phyloP scores from a whole-genome alignment of 2,797 vertebrate genomes.

The Taeniopygia guttata region DNA sequence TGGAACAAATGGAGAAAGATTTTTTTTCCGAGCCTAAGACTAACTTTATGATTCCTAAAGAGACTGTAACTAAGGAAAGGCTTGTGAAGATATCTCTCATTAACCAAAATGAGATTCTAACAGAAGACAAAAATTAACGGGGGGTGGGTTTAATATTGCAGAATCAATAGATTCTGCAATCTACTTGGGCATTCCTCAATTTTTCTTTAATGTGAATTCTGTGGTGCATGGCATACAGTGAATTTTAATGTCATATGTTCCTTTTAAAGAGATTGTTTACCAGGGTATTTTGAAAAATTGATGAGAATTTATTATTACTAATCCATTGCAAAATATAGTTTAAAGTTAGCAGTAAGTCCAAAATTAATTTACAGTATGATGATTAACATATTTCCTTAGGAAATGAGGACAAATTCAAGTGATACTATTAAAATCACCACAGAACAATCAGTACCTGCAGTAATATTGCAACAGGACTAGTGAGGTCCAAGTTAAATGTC shows the following conservation, averaged over 20 bases:
- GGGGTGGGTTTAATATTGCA: not conserved
- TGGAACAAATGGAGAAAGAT: not conserved
- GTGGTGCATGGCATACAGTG: not conserved
- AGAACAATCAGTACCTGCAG: not conserved
- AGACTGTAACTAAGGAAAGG: not conserved
- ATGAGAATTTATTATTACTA: not conserved
- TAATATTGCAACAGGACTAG: not conserved
- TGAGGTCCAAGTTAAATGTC: not conserved
- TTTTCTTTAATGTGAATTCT: not conserved
- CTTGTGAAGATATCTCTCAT: not conserved
- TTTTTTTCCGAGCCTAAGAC: not conserved
- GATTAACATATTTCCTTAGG: not conserved
- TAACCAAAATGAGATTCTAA: not conserved
- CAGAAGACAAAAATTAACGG: not conserved
- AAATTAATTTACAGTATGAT: not conserved
- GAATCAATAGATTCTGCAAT: not conserved
- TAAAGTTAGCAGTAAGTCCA: not conserved
- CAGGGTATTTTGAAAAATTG: not conserved
- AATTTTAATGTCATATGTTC: not conserved
- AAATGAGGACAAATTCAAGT: not conserved
- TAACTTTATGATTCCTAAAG: not conserved
- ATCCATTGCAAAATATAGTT: not conserved
- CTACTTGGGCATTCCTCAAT: not conserved
- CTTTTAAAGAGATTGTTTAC: not conserved
- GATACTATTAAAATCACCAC: not conserved